Base-by-base conservation (phyloP, 2,113 vertebrate species). In the Seriola rivoliana region DNA sequence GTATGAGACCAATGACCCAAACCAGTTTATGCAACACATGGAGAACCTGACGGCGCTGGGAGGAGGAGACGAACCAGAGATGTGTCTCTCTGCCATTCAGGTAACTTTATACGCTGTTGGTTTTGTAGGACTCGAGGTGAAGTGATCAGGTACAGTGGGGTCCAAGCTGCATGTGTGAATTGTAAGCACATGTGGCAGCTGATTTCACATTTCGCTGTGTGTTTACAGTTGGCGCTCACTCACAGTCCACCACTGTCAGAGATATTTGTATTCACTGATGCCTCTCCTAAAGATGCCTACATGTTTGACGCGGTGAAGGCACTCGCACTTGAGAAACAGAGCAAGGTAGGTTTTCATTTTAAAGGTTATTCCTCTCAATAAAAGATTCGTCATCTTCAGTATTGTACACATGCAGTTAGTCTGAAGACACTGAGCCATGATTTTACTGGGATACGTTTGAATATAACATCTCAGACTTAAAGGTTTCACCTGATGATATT, bases 261-360 rank as follows among this genome's bases (percentile, higher is more conserved):
- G 75, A 96, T 97, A 87, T 97, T 97, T 50, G 97, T 97, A 3
- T 97, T 98, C 90, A 97, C 97, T 0, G 96, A 97, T 1, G 96
- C 97, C 11, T 97, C 97, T 12, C 95, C 97, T 21, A 97, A 97
- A 92, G 96, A 98, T 0, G 89, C 77, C 14, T 86, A 97, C 82
- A 86, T 97, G 76, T 95, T 95, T 71, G 93, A 85, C 62, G 88
- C 85, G 0, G 94, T 97, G 50, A 96, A 96, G 75, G 95, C 96
- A 29, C 93, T 97, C 5, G 85, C 92, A 4, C 94, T 92, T 34
- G 95, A 97, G 78, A 96, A 94, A 77, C 95, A 93, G 76, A 96
- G 95, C 93, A 96, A 96, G 94, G 97, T 97, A 72, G 8, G 71
- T 44, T 65, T 67, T 46, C 0, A 34, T 17, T 32, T 40, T 25